These are phyloP conservation scores for Lophotis ruficrista DNA, from an alignment of 2,113 vertebrate genomes.

Conservation along the genomic window DNA sequence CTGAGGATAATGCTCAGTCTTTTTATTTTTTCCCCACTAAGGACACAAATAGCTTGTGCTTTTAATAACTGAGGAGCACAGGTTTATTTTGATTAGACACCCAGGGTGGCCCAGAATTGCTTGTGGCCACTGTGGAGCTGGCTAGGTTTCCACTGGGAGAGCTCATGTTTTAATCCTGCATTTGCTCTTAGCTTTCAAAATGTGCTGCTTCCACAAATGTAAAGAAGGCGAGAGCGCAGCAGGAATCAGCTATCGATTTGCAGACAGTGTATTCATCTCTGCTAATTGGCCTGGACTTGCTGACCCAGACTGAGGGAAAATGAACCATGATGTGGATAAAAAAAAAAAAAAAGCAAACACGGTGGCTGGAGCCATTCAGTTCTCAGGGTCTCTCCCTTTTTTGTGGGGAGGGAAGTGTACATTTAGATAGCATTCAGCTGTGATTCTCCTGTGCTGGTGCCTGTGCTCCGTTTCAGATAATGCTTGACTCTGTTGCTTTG, in stretches of 20 bases:
- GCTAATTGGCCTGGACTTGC: constrained; percentile 23
- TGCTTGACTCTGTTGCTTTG: neutral
- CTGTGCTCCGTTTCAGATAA: neutral
- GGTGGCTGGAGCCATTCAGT: neutral
- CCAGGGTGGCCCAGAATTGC: neutral
- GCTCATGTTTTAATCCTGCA: constrained; percentile 10
- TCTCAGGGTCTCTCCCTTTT: neutral
- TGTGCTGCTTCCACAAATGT: constrained; percentile 4
- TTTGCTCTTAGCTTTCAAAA: constrained; percentile 30
- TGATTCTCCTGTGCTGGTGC: neutral
- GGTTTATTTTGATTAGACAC: constrained; percentile 12
- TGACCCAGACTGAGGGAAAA: constrained; percentile 25
- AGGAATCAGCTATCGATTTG: neutral
- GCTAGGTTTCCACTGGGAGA: neutral
- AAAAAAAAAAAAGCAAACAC: neutral
- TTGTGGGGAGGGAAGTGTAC: neutral
- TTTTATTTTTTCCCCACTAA: neutral
- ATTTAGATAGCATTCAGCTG: neutral
- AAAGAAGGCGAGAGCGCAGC: neutral
- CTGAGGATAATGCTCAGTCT: neutral
- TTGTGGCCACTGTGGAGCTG: neutral
- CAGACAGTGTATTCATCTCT: constrained; percentile 23
- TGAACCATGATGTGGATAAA: neutral
- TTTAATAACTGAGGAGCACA: neutral
- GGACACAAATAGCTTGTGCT: constrained; percentile 29